A percentile compares a stretch with the other conserved stretches of the same genome.
Conservation (phyloP, 1,140 invertebrate species). For the fruit fly (Drosophila melanogaster) region Release_6_plus_ISO1_MT NT_037436.4:9407001-9407500, state of each 20-base stretch:
- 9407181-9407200: slow-evolving; percentile 31
- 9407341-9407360: slow-evolving; percentile 29
- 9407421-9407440: slow-evolving; percentile 22
- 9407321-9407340: slow-evolving; percentile 30
- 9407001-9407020: slow-evolving; percentile 21
- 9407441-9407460: slow-evolving; percentile 2
- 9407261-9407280: slow-evolving; percentile 28
- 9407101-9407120: slow-evolving; percentile 35
- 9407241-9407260: slow-evolving; percentile 41
- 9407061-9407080: slow-evolving; percentile 18
- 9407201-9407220: slow-evolving; percentile 26
- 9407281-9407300: not conserved
- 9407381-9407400: slow-evolving; percentile 26
- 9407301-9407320: not conserved
- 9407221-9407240: slow-evolving; percentile 14
- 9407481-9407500: slow-evolving; percentile 57
- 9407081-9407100: slow-evolving; percentile 25
- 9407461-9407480: slow-evolving; percentile 42
- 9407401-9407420: slow-evolving; percentile 56
- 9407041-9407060: slow-evolving; percentile 74
- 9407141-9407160: slow-evolving; percentile 26
- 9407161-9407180: slow-evolving; percentile 52
- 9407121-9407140: slow-evolving; percentile 34
- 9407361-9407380: slow-evolving; percentile 27
- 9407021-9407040: slow-evolving; percentile 77